Evolutionary conservation across 2,888 invertebrate genomes (phyloP), one percentile per base, ranked within the genome.

Genomic region (Pollenia amentaria): DNA sequence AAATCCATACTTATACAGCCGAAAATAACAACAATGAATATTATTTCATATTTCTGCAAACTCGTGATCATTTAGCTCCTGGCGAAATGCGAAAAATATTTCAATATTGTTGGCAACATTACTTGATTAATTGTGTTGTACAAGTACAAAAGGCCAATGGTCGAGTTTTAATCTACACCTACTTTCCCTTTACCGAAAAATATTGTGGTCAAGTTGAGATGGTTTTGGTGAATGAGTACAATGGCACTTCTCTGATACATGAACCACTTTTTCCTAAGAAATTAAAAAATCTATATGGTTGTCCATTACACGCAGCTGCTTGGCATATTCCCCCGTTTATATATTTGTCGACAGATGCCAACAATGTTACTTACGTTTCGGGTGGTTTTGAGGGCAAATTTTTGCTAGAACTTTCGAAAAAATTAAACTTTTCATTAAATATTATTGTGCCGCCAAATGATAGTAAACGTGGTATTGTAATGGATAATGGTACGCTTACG

Each of bases 281-380:
- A 38, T 10, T 91, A 44, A 40, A 3, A 3, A 89, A 91, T 65
- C 67, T 92, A 0, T 76, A 91, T n/a, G 90, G 91, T 1, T 92
- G 92, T 44, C 89, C 91, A 0, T 9, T 92, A 11, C 55, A 79
- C 7, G 89, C 88, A 38, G 90, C 89, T 8, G 87, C 89, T 1
- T 89, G 89, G 89, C 57, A 89, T 57, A 81, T 85, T 9, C 75
- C 88, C 18, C 90, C 90, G 0, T 90, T 89, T 82, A 10, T 89
- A 0, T 60, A 77, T 16, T 38, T 88, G 12, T 57, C 76, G 12
- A 67, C 38, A 0, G 64, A 86, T 51, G 12, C 40, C 38, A 73
- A 55, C 4, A 87, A 85, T 57, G 42, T 29, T 1, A 42, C 67
- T 10, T 57, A 72, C 1, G 64, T 89, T 40, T 46, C 76, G 9